These are phyloP conservation scores for Hippoglossus stenolepis DNA, from an alignment of 2,113 vertebrate species.

Conservation along the genomic window DNA sequence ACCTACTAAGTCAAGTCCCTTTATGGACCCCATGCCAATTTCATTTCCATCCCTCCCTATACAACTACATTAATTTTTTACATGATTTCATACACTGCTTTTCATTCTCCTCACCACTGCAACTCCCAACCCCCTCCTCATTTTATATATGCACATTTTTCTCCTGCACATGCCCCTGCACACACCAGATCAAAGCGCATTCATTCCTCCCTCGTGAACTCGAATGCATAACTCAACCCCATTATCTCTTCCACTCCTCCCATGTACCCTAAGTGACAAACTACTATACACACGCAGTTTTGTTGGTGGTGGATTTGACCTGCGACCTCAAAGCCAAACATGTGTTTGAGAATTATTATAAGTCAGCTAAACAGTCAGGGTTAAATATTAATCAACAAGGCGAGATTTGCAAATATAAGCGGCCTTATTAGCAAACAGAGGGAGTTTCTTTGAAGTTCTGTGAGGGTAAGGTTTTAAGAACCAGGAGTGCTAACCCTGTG, in stretches of 20 bases:
- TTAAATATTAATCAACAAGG: conserved; percentile 26
- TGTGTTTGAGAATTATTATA: neutral
- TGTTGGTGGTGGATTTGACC: conserved; percentile 37
- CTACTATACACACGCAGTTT: conserved; percentile 47
- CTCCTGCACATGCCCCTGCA: neutral
- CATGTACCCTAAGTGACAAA: conserved; percentile 29
- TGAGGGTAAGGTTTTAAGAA: neutral
- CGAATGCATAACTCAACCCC: conserved; percentile 36
- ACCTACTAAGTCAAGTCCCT: neutral
- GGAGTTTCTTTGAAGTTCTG: neutral
- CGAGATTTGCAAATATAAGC: neutral
- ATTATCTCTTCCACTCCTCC: conserved; percentile 31
- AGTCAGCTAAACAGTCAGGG: neutral
- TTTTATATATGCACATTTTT: conserved; percentile 10
- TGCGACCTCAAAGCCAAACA: conserved; percentile 29
- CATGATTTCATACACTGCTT: conserved; percentile 14
- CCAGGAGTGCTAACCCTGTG: neutral
- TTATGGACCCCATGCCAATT: conserved; percentile 1
- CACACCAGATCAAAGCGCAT: neutral
- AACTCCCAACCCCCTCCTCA: neutral
- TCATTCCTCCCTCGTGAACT: conserved; percentile 27
- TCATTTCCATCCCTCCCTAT: conserved; percentile 2
- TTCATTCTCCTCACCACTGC: neutral
- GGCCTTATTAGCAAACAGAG: neutral
- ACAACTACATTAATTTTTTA: neutral